phyloP scores from a whole-genome alignment of 1,140 invertebrate species.

The Trichoplusia ni region DNA sequence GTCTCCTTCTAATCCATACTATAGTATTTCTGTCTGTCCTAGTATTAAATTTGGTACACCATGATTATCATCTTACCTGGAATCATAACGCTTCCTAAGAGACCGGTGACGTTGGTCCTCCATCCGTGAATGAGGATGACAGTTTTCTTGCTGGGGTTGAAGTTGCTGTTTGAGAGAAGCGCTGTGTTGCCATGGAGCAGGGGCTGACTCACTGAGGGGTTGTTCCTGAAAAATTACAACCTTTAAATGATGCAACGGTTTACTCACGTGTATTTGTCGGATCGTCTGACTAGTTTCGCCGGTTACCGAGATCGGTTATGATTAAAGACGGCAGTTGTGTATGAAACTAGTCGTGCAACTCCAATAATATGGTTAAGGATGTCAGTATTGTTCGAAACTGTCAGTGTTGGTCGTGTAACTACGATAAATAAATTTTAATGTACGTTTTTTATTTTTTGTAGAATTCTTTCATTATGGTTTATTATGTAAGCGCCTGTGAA shows the following conservation, averaged over 20 bases:
- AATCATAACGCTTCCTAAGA: not conserved
- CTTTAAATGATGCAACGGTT: not conserved
- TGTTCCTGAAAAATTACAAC: not conserved
- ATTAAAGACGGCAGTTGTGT: no score
- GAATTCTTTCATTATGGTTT: no score
- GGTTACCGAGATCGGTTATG: no score
- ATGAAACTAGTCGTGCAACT: no score
- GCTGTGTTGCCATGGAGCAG: not conserved
- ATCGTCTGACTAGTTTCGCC: not conserved
- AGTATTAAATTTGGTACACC: no score
- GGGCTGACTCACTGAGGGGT: not conserved
- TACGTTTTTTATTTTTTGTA: no score
- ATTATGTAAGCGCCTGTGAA: no score
- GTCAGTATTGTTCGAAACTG: no score
- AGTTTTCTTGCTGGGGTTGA: not conserved
- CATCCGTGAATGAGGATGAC: constrained; percentile 13
- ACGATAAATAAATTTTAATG: no score
- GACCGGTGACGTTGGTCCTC: not conserved
- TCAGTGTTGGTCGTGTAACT: not conserved
- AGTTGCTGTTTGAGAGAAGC: not conserved
- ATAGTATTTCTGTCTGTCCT: no score
- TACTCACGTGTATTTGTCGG: not conserved
- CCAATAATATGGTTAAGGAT: no score
- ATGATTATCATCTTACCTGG: not conserved
- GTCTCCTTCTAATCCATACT: no score